Percentiles rank a stretch among this genome's conserved stretches.
phyloP scores from a whole-genome alignment of 2,113 vertebrate genomes.

The Xiphias gladius region DNA sequence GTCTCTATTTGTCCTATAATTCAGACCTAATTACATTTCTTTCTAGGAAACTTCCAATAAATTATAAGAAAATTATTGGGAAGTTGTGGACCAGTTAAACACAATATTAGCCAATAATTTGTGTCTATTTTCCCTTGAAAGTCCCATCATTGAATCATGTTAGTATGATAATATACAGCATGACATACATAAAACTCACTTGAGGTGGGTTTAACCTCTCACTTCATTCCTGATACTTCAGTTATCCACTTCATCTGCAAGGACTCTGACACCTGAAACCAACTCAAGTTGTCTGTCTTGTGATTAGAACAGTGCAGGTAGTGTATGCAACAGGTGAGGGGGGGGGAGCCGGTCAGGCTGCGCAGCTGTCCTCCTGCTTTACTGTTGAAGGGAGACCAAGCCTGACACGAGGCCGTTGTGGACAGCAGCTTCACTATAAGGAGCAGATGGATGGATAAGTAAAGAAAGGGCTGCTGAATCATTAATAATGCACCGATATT shows the following conservation, averaged over 20 bases:
- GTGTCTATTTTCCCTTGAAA: neutral
- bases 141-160: neutral
- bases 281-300: conserved; percentile 34
- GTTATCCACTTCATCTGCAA: neutral
- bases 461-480: conserved; percentile 54
- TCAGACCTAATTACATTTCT: neutral
- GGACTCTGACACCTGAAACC: conserved; percentile 52
- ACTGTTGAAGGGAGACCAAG: conserved; percentile 48
- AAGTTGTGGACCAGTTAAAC: neutral
- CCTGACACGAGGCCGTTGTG: conserved; percentile 32
- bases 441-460: conserved; percentile 46
- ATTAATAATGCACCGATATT: conserved; percentile 80
- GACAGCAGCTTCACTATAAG: conserved; percentile 14
- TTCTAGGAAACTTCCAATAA: neutral
- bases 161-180: neutral
- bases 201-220: neutral
- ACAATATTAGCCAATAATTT: neutral
- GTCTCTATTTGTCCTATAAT: conserved; percentile 2
- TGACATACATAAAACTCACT: neutral
- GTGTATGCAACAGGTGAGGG: conserved; percentile 25
- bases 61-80: neutral
- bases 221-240: conserved; percentile 1
- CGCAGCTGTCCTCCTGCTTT: conserved; percentile 27
- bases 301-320: conserved; percentile 31
- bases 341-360: conserved; percentile 26